Conservation (phyloP, 2,888 invertebrate genomes). For the Aricia artaxerxes region DNA sequence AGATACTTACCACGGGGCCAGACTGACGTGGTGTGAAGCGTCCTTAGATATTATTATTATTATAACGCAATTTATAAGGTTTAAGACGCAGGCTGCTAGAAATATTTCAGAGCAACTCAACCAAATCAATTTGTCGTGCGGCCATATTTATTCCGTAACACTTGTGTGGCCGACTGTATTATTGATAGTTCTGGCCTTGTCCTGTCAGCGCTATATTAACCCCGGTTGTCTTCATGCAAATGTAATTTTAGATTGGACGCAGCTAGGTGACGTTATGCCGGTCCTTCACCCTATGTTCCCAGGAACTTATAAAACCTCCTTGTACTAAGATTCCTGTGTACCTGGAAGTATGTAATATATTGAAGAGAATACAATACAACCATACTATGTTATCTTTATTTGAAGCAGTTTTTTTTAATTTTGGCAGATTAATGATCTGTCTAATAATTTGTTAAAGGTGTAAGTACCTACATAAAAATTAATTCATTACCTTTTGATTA, state of each 20-base stretch:
- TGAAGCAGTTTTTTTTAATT: too few species aligned
- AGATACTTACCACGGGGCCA: too few species aligned
- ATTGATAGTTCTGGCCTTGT: slow-evolving; percentile 46
- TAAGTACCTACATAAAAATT: too few species aligned
- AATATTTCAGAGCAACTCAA: background rate
- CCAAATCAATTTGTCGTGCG: background rate
- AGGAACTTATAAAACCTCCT: background rate
- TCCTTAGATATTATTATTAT: too few species aligned
- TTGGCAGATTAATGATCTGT: too few species aligned
- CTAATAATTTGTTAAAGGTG: too few species aligned
- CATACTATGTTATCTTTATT: background rate
- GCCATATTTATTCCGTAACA: slow-evolving; percentile 11
- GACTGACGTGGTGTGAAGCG: too few species aligned
- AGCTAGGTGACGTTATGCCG: slow-evolving; percentile 46
- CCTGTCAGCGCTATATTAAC: slow-evolving; percentile 55
- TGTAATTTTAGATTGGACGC: slow-evolving; percentile 47
- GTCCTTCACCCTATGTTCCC: slow-evolving; percentile 31
- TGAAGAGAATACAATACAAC: too few species aligned
- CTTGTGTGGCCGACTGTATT: slow-evolving; percentile 32
- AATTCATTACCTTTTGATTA: too few species aligned
- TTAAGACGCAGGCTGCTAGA: too few species aligned
- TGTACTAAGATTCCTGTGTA: background rate
- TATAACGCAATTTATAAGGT: too few species aligned
- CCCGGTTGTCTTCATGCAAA: slow-evolving; percentile 52
- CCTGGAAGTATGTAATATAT: background rate